phyloP scores from a whole-genome alignment of 1,140 invertebrate genomes.

The Polypedilum vanderplanki region DNA sequence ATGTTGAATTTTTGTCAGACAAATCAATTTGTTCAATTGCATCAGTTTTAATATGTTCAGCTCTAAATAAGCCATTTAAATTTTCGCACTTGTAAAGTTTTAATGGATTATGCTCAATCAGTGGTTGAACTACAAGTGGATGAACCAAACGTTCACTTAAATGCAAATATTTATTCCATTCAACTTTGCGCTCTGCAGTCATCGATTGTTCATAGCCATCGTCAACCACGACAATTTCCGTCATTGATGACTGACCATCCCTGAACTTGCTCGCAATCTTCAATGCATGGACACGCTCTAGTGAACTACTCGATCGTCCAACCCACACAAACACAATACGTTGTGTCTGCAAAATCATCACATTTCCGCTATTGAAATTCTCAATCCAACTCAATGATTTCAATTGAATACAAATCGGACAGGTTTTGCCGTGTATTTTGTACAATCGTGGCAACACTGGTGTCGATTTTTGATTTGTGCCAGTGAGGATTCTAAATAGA shows the following conservation, averaged over 20 bases:
- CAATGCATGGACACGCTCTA: slow-evolving; percentile 39
- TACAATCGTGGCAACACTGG: slow-evolving; percentile 33
- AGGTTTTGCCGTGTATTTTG: slow-evolving; percentile 39
- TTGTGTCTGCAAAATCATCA: slow-evolving; percentile 72
- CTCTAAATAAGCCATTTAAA: slow-evolving; percentile 72
- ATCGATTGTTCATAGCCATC: slow-evolving; percentile 78
- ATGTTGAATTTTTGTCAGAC: slow-evolving; percentile 54
- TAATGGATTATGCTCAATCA: slow-evolving; percentile 46
- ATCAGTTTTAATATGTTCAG: slow-evolving; percentile 80
- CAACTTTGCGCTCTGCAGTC: slow-evolving; percentile 51
- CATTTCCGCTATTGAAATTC: slow-evolving; percentile 77
- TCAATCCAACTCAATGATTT: slow-evolving; percentile 62
- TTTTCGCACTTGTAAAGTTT: slow-evolving; percentile 66
- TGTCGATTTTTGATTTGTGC: not conserved
- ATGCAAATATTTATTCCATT: slow-evolving; percentile 64
- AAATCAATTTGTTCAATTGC: slow-evolving; percentile 74
- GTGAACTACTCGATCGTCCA: slow-evolving; percentile 48
- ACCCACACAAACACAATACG: slow-evolving; percentile 71
- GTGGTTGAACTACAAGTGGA: slow-evolving; percentile 45
- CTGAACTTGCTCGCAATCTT: slow-evolving; percentile 44
- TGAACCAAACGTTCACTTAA: slow-evolving; percentile 55
- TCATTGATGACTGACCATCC: slow-evolving; percentile 42
- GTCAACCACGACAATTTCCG: slow-evolving; percentile 65
- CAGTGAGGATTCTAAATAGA: slow-evolving; percentile 38
- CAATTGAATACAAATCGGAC: slow-evolving; percentile 46